These are phyloP conservation scores for Enteromius paludinosus DNA, from an alignment of 2,797 vertebrate genomes.

Conservation along the genomic window DNA sequence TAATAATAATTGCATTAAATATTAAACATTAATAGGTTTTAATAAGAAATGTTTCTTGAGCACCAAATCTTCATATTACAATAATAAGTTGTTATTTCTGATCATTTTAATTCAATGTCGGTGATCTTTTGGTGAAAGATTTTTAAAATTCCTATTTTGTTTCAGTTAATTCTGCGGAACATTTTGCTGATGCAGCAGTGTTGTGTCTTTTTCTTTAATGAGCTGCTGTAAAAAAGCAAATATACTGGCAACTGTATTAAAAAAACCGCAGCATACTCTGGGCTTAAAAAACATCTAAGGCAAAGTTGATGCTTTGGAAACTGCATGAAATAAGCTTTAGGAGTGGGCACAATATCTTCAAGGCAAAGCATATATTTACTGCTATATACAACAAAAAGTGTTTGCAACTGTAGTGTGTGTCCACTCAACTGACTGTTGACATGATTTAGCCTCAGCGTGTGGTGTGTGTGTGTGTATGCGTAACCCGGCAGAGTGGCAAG, in stretches of 20 bases:
- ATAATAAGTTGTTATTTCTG: not conserved
- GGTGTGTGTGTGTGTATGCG: slow-evolving; percentile 28
- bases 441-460: slow-evolving; percentile 38
- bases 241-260: not conserved
- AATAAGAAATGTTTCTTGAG: not conserved
- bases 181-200: not conserved
- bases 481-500: slow-evolving; percentile 34
- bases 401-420: slow-evolving; percentile 15
- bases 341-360: not conserved
- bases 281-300: not conserved
- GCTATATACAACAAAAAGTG: not conserved
- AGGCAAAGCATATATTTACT: slow-evolving; percentile 21
- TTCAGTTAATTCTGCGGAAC: not conserved
- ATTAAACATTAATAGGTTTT: not conserved
- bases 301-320: not conserved
- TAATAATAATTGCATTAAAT: no score
- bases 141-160: not conserved
- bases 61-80: not conserved
- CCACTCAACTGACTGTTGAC: slow-evolving; percentile 19
- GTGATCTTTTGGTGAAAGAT: not conserved
- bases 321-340: slow-evolving; percentile 1
- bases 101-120: not conserved
- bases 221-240: not conserved
- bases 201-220: not conserved
- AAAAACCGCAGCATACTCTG: not conserved